Evolutionary conservation across 23 tunicate genomes (phyloP).

Genomic region (Corella eumyota): DNA sequence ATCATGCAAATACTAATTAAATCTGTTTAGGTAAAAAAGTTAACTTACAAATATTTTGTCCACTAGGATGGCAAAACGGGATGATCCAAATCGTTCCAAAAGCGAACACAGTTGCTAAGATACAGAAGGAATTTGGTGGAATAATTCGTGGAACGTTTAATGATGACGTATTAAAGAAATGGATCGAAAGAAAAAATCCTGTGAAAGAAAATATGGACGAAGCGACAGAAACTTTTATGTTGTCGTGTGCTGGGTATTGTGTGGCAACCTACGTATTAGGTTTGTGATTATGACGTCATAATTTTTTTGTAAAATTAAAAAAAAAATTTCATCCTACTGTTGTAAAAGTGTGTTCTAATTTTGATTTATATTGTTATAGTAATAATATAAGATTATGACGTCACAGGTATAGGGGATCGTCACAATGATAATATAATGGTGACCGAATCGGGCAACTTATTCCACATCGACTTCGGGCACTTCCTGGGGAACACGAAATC

Average conservation of each 20-base stretch:
- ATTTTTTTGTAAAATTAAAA: too few species aligned
- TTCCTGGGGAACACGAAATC: conserved; percentile 82
- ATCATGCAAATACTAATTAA: too few species aligned
- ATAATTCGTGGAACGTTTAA: conserved; percentile 69
- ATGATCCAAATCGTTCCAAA: conserved; percentile 70
- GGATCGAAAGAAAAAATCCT: conserved; percentile 77
- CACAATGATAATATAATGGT: conserved; percentile 95
- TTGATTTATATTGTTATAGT: too few species aligned
- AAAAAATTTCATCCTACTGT: too few species aligned
- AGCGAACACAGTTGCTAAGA: conserved; percentile 72
- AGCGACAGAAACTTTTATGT: conserved; percentile 60
- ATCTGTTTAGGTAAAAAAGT: too few species aligned
- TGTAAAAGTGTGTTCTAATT: too few species aligned
- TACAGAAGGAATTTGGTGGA: conserved; percentile 82
- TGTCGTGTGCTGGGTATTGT: conserved; percentile 89
- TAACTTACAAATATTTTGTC: background rate
- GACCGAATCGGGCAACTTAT: conserved; percentile 67
- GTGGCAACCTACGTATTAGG: conserved; percentile 91
- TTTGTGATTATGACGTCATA: too few species aligned
- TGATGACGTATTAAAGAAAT: conserved; percentile 81
- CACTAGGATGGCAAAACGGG: conserved; percentile 56
- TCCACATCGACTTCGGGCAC: conserved; percentile 93
- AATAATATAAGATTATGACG: too few species aligned
- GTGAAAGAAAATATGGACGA: conserved; percentile 22
- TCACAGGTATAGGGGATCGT: conserved; percentile 89